Base-by-base conservation (phyloP, 2,888 invertebrate genomes). In the Galeopsomyia nigrocyanea region DNA sequence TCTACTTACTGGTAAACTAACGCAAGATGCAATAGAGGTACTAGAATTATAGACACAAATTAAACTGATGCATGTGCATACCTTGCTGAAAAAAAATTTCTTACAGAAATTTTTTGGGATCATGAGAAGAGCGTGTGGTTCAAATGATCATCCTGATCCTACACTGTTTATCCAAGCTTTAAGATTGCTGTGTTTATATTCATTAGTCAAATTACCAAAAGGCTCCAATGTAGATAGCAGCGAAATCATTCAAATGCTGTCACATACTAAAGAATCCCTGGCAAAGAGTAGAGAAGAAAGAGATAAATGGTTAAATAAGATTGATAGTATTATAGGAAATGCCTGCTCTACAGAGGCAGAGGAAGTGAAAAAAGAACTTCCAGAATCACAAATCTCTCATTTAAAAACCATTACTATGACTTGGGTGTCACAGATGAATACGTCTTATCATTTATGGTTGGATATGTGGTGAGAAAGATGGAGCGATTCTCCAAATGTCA, bases 61-160 rank as follows among this genome's bases (percentile, higher is more conserved):
- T 21, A 22, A 49, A 3, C 10, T 21, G 2, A 14, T 49, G 19
- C 49, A 49, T 22, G 10, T 7, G 19, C 47, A 22, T 47, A 13
- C 39, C 0, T 2, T 21, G 19, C 17, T 2, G 9, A 62, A 2
- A 49, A 50, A 19, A 22, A 53, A 2, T 74, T 51, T 51, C 64
- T 74, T 73, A 26, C 64, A 79, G 77, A 64, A 70, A 31, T 77
- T 77, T 49, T 77, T 77, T 46, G 77, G 73, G 21, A 75, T 76
- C 65, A 73, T 76, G 58, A 66, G 77, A 50, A 64, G 62, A 51
- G 72, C 68, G 26, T 78, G 75, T 31, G 75, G 77, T 26, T 75
- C 73, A 3, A 75, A 75, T 61, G 75, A 77, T 57, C 74, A 78
- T 53, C 76, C 78, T 0, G 77, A 77, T 63, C 68, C 75, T 3